Evolutionary conservation across 2,888 invertebrate species (phyloP), one percentile per base, ranked within the genome.

Genomic region (Hydrotaea cyrtoneurina): DNA sequence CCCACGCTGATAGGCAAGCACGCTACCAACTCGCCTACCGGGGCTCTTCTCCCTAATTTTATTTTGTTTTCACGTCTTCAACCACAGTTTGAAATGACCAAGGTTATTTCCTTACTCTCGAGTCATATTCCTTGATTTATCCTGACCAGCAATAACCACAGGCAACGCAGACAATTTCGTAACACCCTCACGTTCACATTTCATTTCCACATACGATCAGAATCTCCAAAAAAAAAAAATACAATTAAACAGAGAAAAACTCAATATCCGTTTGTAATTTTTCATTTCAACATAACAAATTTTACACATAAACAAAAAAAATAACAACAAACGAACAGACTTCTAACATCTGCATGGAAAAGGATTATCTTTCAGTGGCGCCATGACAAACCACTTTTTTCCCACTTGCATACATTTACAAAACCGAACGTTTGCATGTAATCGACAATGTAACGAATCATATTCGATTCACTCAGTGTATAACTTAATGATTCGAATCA

Each of bases 321-420:
- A 50, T n/a, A 50, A 50, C 2, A 50, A 15, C n/a, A n/a, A 15
- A 43, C 43, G 31, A 74, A 59, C 3, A 75, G 26, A 15, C 55
- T 53, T n/a, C 13, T 13, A 13, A 72, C 69, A 46, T 36, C 5
- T 73, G 57, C 43, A 50, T 71, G 77, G 10, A 62, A 74, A 82
- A 85, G 79, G 80, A 84, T 84, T 82, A 82, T 69, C 19, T 69
- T 23, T 43, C 15, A 4, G 31, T 31, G 39, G 85, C 85, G 85
- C 85, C 85, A 82, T 85, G 85, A 85, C 82, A 3, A 11, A n/a
- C 50, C 59, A 82, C 46, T 77, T 85, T 82, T 82, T n/a, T n/a
- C n/a, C 66, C 23, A 21, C 8, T 31, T 11, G 21, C 46, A 69
- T 15, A 7, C 66, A 66, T 59, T 59, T 59, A 59, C 19, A 39